Conservation (phyloP, 2,888 invertebrate species). For the Eristalis pertinax region DNA sequence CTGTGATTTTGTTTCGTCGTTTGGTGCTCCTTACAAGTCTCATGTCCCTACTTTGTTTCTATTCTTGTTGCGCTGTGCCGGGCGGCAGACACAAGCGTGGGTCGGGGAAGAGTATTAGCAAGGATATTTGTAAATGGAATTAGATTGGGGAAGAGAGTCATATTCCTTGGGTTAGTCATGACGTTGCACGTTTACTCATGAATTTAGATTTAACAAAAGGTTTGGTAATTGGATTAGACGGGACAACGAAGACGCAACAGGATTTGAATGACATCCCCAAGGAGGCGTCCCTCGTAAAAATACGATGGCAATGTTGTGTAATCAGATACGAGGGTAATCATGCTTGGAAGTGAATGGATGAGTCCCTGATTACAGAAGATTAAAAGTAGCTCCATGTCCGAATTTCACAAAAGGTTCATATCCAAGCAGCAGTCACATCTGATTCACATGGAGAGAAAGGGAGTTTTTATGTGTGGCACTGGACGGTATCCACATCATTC, state of each 20-base stretch:
- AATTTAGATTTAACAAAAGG: constrained; percentile 24
- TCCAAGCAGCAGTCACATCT: neutral
- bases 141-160: constrained; percentile 10
- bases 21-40: neutral
- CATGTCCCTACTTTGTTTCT: constrained; percentile 12
- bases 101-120: neutral
- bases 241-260: neutral
- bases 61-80: neutral
- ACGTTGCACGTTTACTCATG: constrained; percentile 11
- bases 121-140: constrained; percentile 45
- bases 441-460: neutral
- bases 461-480: neutral
- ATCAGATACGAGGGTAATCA: neutral
- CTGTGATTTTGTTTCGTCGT: constrained; percentile 24
- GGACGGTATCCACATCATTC: neutral
- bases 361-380: neutral
- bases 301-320: neutral
- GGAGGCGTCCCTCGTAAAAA: neutral
- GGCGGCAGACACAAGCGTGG: neutral
- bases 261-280: neutral
- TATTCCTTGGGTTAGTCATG: constrained; percentile 13
- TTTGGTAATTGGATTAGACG: constrained; percentile 15
- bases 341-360: neutral
- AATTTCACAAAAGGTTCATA: neutral
- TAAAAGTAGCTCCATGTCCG: neutral